Percentiles rank a stretch among this genome's conserved stretches.
Evolutionary conservation across 2,888 invertebrate genomes (phyloP).

Genomic region (Synanthedon andrenaeformis): DNA sequence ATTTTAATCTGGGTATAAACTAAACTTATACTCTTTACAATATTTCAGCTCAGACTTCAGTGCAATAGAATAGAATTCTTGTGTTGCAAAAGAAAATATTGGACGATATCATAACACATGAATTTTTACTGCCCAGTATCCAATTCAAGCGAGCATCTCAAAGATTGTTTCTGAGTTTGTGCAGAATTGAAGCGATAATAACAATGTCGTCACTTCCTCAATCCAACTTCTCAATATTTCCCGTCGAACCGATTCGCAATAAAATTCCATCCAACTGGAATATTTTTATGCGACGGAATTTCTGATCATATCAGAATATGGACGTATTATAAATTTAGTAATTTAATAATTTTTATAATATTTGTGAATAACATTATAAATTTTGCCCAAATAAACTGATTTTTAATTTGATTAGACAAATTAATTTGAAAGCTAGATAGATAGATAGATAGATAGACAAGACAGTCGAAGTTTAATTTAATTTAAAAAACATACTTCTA

Average conservation of each 20-base stretch:
- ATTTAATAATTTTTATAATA: too few relatives aligned
- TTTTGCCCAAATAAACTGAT: too few relatives aligned
- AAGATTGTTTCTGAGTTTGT: slow-evolving; percentile 53
- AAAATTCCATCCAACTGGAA: slow-evolving; percentile 37
- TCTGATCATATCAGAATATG: neutral
- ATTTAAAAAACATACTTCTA: too few relatives aligned
- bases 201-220: slow-evolving; percentile 64
- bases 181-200: slow-evolving; percentile 58
- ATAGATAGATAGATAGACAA: too few relatives aligned
- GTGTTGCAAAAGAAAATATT: slow-evolving; percentile 19
- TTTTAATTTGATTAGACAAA: too few relatives aligned
- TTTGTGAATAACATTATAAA: too few relatives aligned
- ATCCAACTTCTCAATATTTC: slow-evolving; percentile 61
- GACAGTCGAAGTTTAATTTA: too few relatives aligned
- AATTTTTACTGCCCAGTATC: slow-evolving; percentile 48
- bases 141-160: slow-evolving; percentile 41
- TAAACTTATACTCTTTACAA: neutral
- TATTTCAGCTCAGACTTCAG: neutral
- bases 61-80: neutral
- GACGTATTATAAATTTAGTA: too few relatives aligned
- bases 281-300: slow-evolving; percentile 18
- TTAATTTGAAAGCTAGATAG: too few relatives aligned
- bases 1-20: too few relatives aligned
- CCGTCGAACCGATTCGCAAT: slow-evolving; percentile 38
- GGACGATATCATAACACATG: slow-evolving; percentile 45